Evolutionary conservation across 2,888 invertebrate genomes (phyloP).

Genomic region (Erebia epiphron): DNA sequence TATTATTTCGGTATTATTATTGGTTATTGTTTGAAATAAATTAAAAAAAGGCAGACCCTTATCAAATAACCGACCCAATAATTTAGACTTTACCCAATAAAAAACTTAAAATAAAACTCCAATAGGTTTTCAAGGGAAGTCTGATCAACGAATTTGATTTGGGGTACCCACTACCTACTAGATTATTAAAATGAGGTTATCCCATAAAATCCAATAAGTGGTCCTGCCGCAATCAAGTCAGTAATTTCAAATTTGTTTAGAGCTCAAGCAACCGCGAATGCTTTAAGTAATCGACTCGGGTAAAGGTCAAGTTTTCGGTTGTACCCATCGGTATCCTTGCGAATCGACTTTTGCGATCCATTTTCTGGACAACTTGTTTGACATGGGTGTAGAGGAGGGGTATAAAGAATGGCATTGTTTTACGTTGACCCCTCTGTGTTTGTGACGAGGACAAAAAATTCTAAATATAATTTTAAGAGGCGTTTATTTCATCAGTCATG

Average conservation of each 20-base stretch:
- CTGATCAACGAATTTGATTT: background rate
- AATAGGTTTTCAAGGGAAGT: background rate
- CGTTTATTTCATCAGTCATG: no score
- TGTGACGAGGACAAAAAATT: background rate
- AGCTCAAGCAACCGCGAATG: conserved; percentile 17
- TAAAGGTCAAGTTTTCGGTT: conserved; percentile 13
- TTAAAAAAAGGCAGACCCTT: no score
- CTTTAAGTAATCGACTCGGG: conserved; percentile 24
- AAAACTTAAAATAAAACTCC: background rate
- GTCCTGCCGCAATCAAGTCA: conserved; percentile 12
- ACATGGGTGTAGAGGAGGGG: background rate
- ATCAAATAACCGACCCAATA: no score
- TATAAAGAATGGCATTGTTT: background rate
- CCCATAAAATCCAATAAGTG: conserved; percentile 13
- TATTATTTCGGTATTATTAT: no score
- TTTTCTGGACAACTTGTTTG: conserved; percentile 14
- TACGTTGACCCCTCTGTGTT: background rate
- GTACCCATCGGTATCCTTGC: background rate
- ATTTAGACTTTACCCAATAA: background rate
- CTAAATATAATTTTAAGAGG: background rate
- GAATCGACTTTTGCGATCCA: conserved; percentile 11
- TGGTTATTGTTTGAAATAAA: no score
- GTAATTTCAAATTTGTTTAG: conserved; percentile 24
- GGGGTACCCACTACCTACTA: background rate
- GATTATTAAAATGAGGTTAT: conserved; percentile 1